A percentile compares a stretch with the other conserved stretches of the same genome.
These are phyloP conservation scores for Leptinotarsa peninsularis DNA, from an alignment of 2,888 invertebrate species.

Conservation along the genomic window DNA sequence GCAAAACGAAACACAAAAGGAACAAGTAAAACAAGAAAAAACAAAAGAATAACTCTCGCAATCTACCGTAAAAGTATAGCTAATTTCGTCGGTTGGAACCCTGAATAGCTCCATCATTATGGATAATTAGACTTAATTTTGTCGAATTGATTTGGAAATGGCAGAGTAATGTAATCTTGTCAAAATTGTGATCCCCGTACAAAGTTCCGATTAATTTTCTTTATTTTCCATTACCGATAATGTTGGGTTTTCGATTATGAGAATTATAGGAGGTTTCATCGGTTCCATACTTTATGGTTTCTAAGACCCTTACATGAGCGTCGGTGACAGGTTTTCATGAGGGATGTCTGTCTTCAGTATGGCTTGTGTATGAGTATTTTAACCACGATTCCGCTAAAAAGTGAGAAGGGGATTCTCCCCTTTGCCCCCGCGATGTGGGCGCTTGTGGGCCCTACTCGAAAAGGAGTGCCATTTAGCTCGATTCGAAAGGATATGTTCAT, in stretches of 20 bases:
- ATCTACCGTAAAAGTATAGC: conserved; percentile 49
- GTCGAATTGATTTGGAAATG: conserved; percentile 61
- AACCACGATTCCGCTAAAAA: not conserved
- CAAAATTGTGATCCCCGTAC: conserved; percentile 52
- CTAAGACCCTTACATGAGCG: not conserved
- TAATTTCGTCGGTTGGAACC: conserved; percentile 47
- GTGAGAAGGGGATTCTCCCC: not conserved
- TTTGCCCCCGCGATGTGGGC: not conserved
- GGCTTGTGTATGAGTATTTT: not conserved
- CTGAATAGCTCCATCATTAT: conserved; percentile 60
- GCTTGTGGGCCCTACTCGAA: conserved; percentile 17
- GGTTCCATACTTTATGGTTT: conserved; percentile 20
- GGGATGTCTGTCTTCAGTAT: not conserved
- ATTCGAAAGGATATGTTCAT: conserved; percentile 40
- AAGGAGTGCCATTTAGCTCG: conserved; percentile 31
- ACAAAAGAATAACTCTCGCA: conserved; percentile 25
- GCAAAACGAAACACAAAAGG: conserved; percentile 23
- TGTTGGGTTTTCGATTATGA: conserved; percentile 29
- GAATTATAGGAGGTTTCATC: conserved; percentile 9
- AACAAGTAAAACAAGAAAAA: conserved; percentile 16
- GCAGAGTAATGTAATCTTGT: conserved; percentile 57
- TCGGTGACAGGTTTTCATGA: not conserved
- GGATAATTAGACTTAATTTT: conserved; percentile 62
- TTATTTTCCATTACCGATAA: conserved; percentile 49
- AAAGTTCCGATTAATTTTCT: conserved; percentile 56